These are phyloP conservation scores for Eupithecia abbreviata DNA, from an alignment of 2,888 invertebrate genomes.

Conservation along the genomic window DNA sequence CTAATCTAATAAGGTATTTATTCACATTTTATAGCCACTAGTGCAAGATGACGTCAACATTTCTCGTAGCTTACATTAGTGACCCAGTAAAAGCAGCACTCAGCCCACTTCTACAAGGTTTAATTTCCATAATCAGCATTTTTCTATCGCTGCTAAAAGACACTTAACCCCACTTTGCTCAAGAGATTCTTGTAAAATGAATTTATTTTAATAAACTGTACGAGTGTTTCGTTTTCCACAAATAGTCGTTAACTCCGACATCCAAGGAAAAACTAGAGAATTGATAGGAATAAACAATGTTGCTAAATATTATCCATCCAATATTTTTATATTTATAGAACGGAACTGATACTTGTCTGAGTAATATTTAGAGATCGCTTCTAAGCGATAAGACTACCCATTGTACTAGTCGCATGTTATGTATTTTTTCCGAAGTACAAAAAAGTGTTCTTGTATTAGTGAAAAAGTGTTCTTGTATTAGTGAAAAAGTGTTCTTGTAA, in stretches of 20 bases:
- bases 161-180: slow-evolving; percentile 11
- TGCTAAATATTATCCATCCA: background rate
- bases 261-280: background rate
- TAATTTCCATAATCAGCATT: slow-evolving; percentile 26
- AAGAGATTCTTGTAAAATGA: slow-evolving; percentile 7
- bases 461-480: too few relatives aligned
- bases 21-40: background rate
- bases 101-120: slow-evolving; percentile 28
- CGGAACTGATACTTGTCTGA: too few relatives aligned
- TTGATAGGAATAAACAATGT: background rate
- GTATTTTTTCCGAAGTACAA: too few relatives aligned
- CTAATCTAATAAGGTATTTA: background rate
- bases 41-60: background rate
- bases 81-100: slow-evolving; percentile 21
- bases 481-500: too few relatives aligned
- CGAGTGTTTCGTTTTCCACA: background rate
- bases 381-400: too few relatives aligned
- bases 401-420: too few relatives aligned
- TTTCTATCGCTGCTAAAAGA: slow-evolving; percentile 19
- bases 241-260: background rate
- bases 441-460: too few relatives aligned
- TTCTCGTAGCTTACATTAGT: background rate
- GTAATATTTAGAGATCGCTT: too few relatives aligned
- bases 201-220: slow-evolving; percentile 1
- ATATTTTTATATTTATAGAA: background rate